phyloP scores from a whole-genome alignment of 2,113 vertebrate genomes.

The Turdus rufiventris region DNA sequence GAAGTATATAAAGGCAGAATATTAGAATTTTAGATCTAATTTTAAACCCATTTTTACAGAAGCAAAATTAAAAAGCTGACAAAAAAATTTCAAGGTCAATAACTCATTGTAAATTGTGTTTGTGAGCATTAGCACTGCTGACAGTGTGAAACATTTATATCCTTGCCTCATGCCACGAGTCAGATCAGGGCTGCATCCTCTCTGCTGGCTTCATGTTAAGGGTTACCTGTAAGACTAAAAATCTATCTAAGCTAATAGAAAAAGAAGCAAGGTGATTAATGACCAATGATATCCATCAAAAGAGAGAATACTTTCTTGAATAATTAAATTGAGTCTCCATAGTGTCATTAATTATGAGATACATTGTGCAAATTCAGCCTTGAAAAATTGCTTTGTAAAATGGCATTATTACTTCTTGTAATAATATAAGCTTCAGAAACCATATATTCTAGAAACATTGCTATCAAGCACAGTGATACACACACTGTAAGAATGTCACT shows the following conservation, averaged over 20 bases:
- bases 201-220: background rate
- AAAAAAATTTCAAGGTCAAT: background rate
- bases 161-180: background rate
- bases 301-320: conserved; percentile 3
- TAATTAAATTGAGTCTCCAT: conserved; percentile 3
- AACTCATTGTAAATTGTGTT: background rate
- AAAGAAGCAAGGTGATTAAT: conserved; percentile 10
- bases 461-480: background rate
- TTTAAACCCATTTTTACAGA: background rate
- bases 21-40: background rate
- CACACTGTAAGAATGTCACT: background rate
- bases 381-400: conserved; percentile 15
- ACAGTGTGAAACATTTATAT: background rate
- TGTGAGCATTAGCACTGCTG: background rate
- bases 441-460: background rate
- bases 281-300: conserved; percentile 22
- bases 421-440: background rate
- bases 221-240: background rate
- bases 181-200: background rate
- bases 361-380: background rate
- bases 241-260: background rate
- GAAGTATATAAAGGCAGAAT: background rate
- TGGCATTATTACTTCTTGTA: background rate
- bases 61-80: background rate
- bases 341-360: conserved; percentile 26